Percentiles rank a stretch among this genome's conserved stretches.
Conservation (phyloP, 2,113 vertebrate species). For the Pelvicachromis taeniatus region DNA sequence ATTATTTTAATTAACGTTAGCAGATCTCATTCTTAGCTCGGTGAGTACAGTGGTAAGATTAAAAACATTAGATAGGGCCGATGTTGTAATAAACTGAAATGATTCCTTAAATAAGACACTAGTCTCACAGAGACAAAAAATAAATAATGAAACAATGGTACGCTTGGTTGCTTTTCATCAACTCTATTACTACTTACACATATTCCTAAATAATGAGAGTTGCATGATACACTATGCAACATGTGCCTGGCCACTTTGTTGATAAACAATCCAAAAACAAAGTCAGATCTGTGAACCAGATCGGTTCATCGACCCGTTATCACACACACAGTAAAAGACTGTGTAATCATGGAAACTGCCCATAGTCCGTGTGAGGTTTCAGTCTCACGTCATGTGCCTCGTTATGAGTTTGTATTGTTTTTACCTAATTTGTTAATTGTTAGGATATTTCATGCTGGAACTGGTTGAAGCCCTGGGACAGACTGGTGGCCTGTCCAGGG, state of each 20-base stretch:
- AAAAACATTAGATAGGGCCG: background rate
- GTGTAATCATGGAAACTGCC: too few relatives aligned
- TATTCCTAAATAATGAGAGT: background rate
- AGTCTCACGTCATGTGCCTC: background rate
- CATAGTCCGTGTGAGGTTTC: background rate
- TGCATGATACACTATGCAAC: background rate
- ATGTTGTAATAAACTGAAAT: background rate
- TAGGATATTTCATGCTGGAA: background rate
- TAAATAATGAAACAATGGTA: background rate
- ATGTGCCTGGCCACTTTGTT: background rate
- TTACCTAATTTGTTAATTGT: background rate
- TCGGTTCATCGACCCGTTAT: background rate
- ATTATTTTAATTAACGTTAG: background rate
- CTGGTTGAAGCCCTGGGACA: background rate
- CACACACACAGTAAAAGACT: background rate
- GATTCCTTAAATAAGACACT: background rate
- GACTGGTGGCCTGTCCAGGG: background rate
- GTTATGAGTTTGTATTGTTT: background rate
- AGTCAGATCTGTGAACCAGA: background rate
- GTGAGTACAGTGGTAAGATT: background rate
- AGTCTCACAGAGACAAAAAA: slow-evolving; percentile 56
- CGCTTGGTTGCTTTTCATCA: background rate
- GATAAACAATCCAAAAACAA: background rate
- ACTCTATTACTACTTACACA: background rate
- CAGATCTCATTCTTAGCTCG: background rate